Percentiles rank a stretch among this genome's conserved stretches.
Evolutionary conservation across 30 jellyfish, hydroid and myxozoan genomes (phyloP).

Genomic region (Turritopsis dohrnii): DNA sequence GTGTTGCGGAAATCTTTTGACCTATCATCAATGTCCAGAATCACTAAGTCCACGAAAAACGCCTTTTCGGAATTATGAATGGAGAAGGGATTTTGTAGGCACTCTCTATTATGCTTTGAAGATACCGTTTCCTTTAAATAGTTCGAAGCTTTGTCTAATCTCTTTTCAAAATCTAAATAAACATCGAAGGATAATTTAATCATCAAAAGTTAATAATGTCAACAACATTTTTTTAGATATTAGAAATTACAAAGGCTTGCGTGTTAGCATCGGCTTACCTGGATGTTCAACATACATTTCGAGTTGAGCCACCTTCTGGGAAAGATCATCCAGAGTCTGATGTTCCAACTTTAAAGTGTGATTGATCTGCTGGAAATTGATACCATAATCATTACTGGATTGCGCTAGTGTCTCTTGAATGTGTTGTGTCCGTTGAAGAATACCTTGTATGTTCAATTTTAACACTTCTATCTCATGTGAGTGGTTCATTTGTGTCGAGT

Average conservation of each 20-base stretch:
- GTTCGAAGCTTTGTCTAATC: not conserved
- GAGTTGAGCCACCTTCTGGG: not conserved
- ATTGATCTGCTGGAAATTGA: not conserved
- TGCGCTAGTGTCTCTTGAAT: not conserved
- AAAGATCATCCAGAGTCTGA: not conserved
- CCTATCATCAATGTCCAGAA: not conserved
- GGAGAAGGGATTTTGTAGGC: not conserved
- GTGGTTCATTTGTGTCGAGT: not conserved
- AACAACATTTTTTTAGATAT: no score
- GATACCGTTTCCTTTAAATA: not conserved
- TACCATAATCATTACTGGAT: not conserved
- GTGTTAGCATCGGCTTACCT: not conserved
- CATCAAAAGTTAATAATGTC: no score
- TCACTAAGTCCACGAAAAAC: conserved; percentile 1
- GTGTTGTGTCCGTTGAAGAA: not conserved
- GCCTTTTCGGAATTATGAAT: not conserved
- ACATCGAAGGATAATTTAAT: not conserved
- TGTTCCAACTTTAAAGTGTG: not conserved
- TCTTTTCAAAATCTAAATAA: not conserved
- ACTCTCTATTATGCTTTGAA: not conserved
- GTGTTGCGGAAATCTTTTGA: not conserved
- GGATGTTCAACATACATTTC: not conserved
- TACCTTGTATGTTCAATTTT: not conserved
- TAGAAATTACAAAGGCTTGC: not conserved
- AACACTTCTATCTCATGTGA: not conserved